Evolutionary conservation across 2,797 vertebrate species (phyloP).

Genomic region (Australoheros facetus): DNA sequence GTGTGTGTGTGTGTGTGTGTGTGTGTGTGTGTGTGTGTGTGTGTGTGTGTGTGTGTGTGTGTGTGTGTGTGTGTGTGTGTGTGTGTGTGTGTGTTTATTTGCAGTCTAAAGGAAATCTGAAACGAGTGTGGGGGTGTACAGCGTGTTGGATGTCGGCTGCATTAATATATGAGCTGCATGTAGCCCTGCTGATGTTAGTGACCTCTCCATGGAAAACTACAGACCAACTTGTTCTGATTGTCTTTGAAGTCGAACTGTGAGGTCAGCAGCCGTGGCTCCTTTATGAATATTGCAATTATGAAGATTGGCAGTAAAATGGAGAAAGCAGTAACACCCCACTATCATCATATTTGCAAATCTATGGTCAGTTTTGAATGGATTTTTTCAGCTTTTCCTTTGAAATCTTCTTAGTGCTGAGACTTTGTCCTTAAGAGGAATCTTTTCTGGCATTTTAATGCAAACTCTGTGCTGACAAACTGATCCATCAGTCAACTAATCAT

Average conservation of each 20-base stretch:
- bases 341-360: neutral
- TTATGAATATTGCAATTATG: slow-evolving; percentile 9
- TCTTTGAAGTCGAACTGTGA: slow-evolving; percentile 1
- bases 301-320: slow-evolving; percentile 2
- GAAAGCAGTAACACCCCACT: neutral
- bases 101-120: neutral
- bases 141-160: neutral
- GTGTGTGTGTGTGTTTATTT: slow-evolving; percentile 18
- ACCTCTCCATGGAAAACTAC: neutral
- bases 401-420: neutral
- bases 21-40: slow-evolving; percentile 13
- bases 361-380: neutral
- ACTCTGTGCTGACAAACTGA: no score
- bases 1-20: slow-evolving; percentile 12
- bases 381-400: neutral
- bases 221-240: neutral
- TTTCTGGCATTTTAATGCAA: no score
- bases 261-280: neutral
- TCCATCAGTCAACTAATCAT: neutral
- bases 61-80: slow-evolving; percentile 11
- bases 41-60: slow-evolving; percentile 14
- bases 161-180: slow-evolving; percentile 1
- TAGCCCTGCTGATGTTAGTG: neutral
- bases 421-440: neutral
- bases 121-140: neutral